These are phyloP conservation scores for Urocynchramus pylzowi DNA, from an alignment of 2,113 vertebrate species.

Conservation along the genomic window DNA sequence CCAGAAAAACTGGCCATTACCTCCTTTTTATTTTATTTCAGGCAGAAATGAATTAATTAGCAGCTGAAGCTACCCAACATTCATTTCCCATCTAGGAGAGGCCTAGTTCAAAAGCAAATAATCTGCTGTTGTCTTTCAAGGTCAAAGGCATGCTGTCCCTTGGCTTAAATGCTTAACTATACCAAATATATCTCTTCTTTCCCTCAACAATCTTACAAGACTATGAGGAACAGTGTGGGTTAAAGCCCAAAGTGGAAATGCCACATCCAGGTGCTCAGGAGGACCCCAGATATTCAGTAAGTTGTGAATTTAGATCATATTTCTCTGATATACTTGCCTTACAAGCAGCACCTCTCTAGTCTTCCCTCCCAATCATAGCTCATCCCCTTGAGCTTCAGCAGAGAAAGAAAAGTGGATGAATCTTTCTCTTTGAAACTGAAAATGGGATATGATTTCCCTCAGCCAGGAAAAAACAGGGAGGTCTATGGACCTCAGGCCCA, in stretches of 20 bases:
- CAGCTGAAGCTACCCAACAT: neutral
- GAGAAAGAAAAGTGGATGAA: neutral
- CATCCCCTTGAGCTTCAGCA: neutral
- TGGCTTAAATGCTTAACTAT: neutral
- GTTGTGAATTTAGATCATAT: rapidly evolving
- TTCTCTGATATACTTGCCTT: neutral
- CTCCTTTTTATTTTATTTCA: neutral
- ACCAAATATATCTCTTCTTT: neutral
- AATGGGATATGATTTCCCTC: neutral
- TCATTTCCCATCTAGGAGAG: neutral
- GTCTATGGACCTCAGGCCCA: neutral
- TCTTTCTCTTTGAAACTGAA: neutral
- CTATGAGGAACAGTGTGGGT: neutral
- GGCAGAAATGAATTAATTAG: neutral
- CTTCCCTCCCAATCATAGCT: neutral
- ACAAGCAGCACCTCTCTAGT: neutral
- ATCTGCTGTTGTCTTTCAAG: neutral
- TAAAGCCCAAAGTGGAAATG: neutral
- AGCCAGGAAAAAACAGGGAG: neutral
- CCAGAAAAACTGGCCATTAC: neutral
- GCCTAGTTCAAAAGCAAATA: neutral
- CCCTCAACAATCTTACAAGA: neutral
- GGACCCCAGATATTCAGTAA: neutral
- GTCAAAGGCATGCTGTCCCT: neutral
- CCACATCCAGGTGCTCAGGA: neutral